A percentile compares a stretch with the other conserved stretches of the same genome.
Conservation (phyloP, 2,113 vertebrate genomes). For the Glaucidium brasilianum region DNA sequence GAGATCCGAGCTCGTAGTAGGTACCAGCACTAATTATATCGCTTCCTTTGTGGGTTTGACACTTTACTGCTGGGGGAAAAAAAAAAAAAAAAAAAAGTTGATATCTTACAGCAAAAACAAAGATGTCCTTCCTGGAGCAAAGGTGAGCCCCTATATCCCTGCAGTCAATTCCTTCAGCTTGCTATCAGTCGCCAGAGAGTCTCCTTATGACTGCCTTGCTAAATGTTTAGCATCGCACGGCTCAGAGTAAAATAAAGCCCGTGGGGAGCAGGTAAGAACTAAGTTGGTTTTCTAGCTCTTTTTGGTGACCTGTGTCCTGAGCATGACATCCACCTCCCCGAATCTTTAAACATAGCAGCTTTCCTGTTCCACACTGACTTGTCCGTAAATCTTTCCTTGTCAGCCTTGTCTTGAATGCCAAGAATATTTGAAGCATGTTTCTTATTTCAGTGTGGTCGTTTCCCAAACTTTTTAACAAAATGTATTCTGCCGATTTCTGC, state of each 20-base stretch:
- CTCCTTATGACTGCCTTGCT: background rate
- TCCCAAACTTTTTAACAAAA: background rate
- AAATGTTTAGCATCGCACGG: background rate
- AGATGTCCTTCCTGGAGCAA: slow-evolving; percentile 50
- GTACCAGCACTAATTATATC: slow-evolving; percentile 53
- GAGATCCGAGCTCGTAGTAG: slow-evolving; percentile 12
- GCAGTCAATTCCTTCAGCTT: slow-evolving; percentile 10
- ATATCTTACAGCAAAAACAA: slow-evolving; percentile 7
- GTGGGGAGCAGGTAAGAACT: slow-evolving; percentile 16
- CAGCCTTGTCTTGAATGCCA: slow-evolving; percentile 3
- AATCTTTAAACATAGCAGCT: background rate
- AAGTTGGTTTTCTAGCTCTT: background rate
- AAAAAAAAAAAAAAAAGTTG: background rate
- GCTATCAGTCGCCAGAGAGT: background rate
- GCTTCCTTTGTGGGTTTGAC: slow-evolving; percentile 35
- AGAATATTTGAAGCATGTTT: background rate
- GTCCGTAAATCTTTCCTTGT: background rate
- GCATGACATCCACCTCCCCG: background rate
- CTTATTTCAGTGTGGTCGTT: background rate
- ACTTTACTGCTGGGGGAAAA: slow-evolving; percentile 3
- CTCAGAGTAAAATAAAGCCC: slow-evolving; percentile 6
- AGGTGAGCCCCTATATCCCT: slow-evolving; percentile 33
- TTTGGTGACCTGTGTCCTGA: slow-evolving; percentile 10
- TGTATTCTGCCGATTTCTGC: background rate
- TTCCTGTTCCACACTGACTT: slow-evolving; percentile 2